Base-by-base conservation (phyloP, 2,113 vertebrate species). In the Perca schrenkii region DNA sequence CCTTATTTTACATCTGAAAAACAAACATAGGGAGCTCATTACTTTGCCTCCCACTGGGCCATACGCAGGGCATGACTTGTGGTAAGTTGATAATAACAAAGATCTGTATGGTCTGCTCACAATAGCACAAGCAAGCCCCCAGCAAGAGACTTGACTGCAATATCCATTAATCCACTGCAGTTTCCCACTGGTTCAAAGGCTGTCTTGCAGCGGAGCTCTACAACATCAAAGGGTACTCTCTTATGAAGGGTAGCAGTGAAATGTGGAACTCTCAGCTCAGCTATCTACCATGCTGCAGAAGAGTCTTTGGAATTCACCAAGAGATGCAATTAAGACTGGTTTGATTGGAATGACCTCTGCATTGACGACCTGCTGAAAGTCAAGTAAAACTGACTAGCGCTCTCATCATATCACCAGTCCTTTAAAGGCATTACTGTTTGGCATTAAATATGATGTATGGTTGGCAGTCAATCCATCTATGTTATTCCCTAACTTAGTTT, bases 141-240 rank as follows among this genome's bases (percentile, higher is more conserved):
- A 89, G 89, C 83, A 75, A 90, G 79, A 90, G 80, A 87, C 82
- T 83, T 73, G 77, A 88, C 86, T 91, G 86, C 87, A 88, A 84
- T 88, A 87, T 87, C 91, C 90, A 92, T 91, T 89, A 91, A 93
- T 91, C 89, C 87, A 89, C 87, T 57, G 87, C 79, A 85, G 89
- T 86, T 90, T 93, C 88, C 89, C 85, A 85, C 81, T 87, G 86
- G 88, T 92, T 91, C 91, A 91, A 89, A 93, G 88, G 80, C 89
- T 88, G 91, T 89, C 88, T 91, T 79, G 87, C 89, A 90, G 88
- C 76, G 4, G 75, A 88, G 84, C 86, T 89, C 83, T 63, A 46
- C 77, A 87, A 90, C 91, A 93, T 93, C 90, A 91, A 93, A 93
- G 90, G 74, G 80, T 13, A 43, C 83, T 87, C 78, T 85, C 78